Conservation (phyloP, 92 coral and sea anemone genomes). For the Muricea muricata region DNA sequence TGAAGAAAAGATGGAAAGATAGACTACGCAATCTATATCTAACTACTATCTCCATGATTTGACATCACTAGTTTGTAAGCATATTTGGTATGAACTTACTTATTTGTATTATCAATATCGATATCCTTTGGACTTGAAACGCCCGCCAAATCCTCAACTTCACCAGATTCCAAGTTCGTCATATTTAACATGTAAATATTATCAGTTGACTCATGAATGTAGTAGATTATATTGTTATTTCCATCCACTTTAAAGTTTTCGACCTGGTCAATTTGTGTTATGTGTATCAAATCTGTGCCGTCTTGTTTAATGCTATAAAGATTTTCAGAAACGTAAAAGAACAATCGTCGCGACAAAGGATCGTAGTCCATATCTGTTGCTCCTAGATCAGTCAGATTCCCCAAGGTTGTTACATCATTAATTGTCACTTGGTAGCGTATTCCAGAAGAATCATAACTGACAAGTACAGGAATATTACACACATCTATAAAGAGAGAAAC, state of each 20-base stretch:
- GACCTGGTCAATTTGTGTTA: background rate
- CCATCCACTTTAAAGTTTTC: background rate
- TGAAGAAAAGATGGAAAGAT: too few species aligned
- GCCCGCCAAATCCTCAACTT: background rate
- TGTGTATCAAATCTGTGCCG: background rate
- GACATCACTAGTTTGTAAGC: too few species aligned
- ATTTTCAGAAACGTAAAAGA: background rate
- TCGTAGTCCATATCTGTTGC: constrained; percentile 17
- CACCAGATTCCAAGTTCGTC: background rate
- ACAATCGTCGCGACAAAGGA: constrained; percentile 4
- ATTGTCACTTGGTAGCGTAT: background rate
- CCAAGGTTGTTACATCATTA: background rate
- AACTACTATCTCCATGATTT: too few species aligned
- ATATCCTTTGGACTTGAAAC: background rate
- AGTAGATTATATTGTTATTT: background rate
- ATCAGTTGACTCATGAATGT: background rate
- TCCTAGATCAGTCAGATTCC: background rate
- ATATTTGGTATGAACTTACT: background rate
- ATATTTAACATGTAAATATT: background rate
- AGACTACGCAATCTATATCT: too few species aligned
- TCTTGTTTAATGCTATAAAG: constrained; percentile 9
- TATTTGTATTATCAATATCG: background rate
- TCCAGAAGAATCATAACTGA: background rate
- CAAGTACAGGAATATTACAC: background rate
- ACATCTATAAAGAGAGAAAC: constrained; percentile 9